A percentile compares a stretch with the other conserved stretches of the same genome.
These are phyloP conservation scores for Toxonevra muliebris DNA, from an alignment of 2,888 invertebrate genomes.

Conservation along the genomic window DNA sequence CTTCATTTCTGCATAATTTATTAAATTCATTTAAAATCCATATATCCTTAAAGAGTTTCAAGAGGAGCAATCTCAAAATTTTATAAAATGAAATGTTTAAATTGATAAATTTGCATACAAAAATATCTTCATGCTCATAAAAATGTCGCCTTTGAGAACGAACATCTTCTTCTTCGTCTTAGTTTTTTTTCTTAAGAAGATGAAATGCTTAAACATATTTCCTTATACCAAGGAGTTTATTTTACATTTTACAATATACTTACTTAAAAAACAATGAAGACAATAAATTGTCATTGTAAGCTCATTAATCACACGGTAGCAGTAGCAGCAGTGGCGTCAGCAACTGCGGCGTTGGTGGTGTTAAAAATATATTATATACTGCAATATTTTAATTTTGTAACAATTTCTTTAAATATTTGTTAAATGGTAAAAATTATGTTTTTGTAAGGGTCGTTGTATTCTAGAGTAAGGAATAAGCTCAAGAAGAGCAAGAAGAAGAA, in stretches of 20 bases:
- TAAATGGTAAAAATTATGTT: neutral
- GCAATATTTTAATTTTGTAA: conserved; percentile 30
- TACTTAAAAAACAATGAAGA: conserved; percentile 22
- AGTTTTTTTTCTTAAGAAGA: too few relatives aligned
- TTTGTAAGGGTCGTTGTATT: conserved; percentile 33
- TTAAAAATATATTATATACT: conserved; percentile 1
- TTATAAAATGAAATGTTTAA: too few relatives aligned
- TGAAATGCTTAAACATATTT: too few relatives aligned
- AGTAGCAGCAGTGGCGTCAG: neutral
- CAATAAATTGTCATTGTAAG: conserved; percentile 41
- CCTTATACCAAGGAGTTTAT: too few relatives aligned
- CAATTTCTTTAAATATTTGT: conserved; percentile 11
- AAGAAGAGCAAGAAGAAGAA: neutral
- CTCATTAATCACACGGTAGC: conserved; percentile 43
- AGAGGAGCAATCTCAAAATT: too few relatives aligned
- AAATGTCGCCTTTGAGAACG: too few relatives aligned
- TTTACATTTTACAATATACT: neutral
- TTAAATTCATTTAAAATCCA: too few relatives aligned
- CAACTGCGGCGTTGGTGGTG: neutral
- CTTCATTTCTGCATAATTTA: too few relatives aligned
- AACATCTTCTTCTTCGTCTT: too few relatives aligned
- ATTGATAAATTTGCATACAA: too few relatives aligned
- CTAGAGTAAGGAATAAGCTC: neutral
- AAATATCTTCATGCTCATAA: too few relatives aligned
- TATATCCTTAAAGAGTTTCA: too few relatives aligned